Percentiles rank a stretch among this genome's conserved stretches.
Evolutionary conservation across 1,140 invertebrate genomes (phyloP).

Genomic region (Apis florea): DNA sequence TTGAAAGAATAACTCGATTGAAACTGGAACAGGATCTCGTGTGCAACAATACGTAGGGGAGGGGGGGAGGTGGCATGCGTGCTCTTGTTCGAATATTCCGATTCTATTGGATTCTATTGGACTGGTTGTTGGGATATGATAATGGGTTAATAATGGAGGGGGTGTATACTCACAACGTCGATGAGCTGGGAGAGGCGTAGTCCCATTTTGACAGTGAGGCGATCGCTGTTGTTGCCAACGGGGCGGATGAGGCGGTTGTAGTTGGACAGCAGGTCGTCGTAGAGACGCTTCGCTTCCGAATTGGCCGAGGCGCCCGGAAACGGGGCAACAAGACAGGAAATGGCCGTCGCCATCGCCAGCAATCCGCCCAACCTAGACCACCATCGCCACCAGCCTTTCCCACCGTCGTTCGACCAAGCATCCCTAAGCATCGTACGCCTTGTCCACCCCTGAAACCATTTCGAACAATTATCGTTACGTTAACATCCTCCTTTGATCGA

Average conservation of each 20-base stretch:
- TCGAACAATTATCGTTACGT: no score
- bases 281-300: conserved; percentile 95
- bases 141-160: conserved; percentile 36
- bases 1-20: no score
- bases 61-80: no score
- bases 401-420: conserved; percentile 79
- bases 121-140: conserved; percentile 37
- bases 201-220: conserved; percentile 97
- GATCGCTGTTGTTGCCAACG: conserved; percentile 97
- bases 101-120: conserved; percentile 34
- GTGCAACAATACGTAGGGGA: no score
- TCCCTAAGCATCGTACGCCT: conserved; percentile 88
- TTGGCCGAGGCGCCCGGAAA: conserved; percentile 83
- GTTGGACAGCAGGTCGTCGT: conserved; percentile 96
- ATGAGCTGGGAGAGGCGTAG: conserved; percentile 97
- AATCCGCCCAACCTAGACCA: conserved; percentile 82
- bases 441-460: conserved; percentile 86
- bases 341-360: conserved; percentile 83
- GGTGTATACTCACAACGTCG: conserved; percentile 94
- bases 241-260: conserved; percentile 99
- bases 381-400: conserved; percentile 84
- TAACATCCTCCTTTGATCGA: no score
- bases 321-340: conserved; percentile 81
- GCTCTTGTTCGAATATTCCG: no score
- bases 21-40: no score